A percentile compares a stretch with the other conserved stretches of the same genome.
These are phyloP conservation scores for Thalassaphorura encarpata DNA, from an alignment of 1,140 invertebrate genomes.

Conservation along the genomic window DNA sequence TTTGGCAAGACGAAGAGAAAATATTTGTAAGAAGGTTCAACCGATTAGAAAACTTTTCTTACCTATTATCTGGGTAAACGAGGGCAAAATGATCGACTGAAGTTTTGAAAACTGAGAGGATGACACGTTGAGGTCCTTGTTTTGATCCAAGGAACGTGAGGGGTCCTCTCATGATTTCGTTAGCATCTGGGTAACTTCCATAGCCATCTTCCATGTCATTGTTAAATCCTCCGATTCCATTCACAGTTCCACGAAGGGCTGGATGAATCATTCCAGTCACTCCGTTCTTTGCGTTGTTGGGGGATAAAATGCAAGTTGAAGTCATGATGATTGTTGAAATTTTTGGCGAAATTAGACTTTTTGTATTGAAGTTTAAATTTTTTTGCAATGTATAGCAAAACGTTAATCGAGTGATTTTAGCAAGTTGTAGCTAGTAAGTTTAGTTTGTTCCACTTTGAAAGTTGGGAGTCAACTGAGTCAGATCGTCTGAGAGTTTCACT, in stretches of 20 bases:
- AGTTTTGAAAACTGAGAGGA: conserved; percentile 21
- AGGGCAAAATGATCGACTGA: conserved; percentile 28
- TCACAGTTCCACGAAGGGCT: background rate
- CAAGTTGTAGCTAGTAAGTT: background rate
- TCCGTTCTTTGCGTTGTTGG: background rate
- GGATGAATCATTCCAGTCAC: background rate
- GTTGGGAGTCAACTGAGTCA: background rate
- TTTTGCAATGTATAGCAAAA: background rate
- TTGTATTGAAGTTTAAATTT: background rate
- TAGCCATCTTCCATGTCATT: background rate
- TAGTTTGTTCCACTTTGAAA: background rate
- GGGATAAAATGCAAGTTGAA: conserved; percentile 4
- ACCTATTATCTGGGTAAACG: conserved; percentile 29
- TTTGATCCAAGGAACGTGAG: conserved; percentile 21
- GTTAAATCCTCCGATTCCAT: background rate
- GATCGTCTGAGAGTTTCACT: too few relatives aligned
- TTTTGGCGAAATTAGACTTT: background rate
- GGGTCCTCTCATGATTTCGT: conserved; percentile 26
- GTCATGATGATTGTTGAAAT: background rate
- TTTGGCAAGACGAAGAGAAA: too few relatives aligned
- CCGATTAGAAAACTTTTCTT: conserved; percentile 2
- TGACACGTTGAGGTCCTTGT: conserved; percentile 20
- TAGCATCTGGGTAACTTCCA: conserved; percentile 7
- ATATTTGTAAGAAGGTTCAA: too few relatives aligned
- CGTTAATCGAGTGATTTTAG: background rate